phyloP scores from a whole-genome alignment of 2,113 vertebrate species.

The Leuciscus idus region DNA sequence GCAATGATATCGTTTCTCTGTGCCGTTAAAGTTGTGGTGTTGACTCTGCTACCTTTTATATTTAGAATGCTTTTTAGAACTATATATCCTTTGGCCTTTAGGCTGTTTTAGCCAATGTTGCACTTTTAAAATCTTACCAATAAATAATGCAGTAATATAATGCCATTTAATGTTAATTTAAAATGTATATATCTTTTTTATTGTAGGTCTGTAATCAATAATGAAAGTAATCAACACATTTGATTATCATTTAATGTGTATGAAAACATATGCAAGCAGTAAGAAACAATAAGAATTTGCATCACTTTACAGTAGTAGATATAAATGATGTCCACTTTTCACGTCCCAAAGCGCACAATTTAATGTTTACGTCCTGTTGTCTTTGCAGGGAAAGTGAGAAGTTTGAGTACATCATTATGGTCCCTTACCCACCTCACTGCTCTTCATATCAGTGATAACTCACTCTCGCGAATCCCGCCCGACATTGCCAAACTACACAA shows the following conservation, averaged over 20 bases:
- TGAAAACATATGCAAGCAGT: not conserved
- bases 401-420: constrained; percentile 94
- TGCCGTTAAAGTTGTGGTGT: no score
- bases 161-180: not conserved
- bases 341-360: no score
- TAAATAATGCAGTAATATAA: not conserved
- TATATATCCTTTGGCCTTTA: no score
- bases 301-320: not conserved
- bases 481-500: constrained; percentile 99
- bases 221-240: no score
- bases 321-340: no score
- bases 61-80: no score
- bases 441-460: constrained; percentile 98
- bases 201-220: no score
- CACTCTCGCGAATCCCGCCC: constrained; percentile 94
- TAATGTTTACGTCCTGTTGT: not conserved
- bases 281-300: no score
- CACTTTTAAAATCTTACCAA: not conserved
- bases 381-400: constrained; percentile 89
- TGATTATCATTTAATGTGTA: no score
- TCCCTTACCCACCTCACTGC: constrained; percentile 97
- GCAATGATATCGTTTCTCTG: no score
- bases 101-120: not conserved
- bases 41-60: no score
- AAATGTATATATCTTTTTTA: no score